Base-by-base conservation (phyloP, 2,888 invertebrate genomes). In the Drosophila anomalata region DNA sequence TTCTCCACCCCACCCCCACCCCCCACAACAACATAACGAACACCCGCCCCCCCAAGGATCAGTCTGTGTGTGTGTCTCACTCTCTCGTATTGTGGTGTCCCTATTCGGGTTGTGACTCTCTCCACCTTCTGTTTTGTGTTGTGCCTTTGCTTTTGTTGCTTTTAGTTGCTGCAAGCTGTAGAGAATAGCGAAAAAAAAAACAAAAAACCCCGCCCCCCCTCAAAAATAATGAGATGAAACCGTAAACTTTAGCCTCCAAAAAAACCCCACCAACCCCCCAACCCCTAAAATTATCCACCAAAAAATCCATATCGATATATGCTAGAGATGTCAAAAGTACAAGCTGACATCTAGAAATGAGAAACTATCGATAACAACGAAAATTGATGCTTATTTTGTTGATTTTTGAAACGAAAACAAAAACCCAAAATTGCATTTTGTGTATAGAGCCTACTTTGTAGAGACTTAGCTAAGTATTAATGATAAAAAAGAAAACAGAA, bases 361-460 rank as follows among this genome's bases (percentile, higher is more conserved):
- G 42, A 65, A 42, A 24, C 22, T 11, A 60, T 62, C 42, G 59
- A 57, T 42, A 61, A 44, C 17, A 14, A 42, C 17, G 12, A 42
- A 52, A 62, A 67, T 8, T 48, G 41, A 55, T 54, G 67, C 67
- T 67, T 52, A 48, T 57, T 73, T 65, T 71, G 57, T 73, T 71
- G 17, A 66, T 73, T 71, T 71, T 73, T 71, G 52, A 63, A 50
- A 72, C 31, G 17, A 62, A 62, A 63, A 62, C 24, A 11, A 63
- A 58, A 58, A 42, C 41, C 36, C 50, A 52, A 69, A 67, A 69
- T 74, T 74, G 72, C 74, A 72, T 72, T 72, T 72, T 72, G 74
- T 74, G 54, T 62, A 62, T 62, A 72, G 70, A 62, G 61, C 63
- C 47, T 62, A 66, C 54, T 66, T 66, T 67, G 67, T 66, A 66